Percentiles rank a stretch among this genome's conserved stretches.
Conservation (phyloP, 2,113 vertebrate species). For the Calypte anna region DNA sequence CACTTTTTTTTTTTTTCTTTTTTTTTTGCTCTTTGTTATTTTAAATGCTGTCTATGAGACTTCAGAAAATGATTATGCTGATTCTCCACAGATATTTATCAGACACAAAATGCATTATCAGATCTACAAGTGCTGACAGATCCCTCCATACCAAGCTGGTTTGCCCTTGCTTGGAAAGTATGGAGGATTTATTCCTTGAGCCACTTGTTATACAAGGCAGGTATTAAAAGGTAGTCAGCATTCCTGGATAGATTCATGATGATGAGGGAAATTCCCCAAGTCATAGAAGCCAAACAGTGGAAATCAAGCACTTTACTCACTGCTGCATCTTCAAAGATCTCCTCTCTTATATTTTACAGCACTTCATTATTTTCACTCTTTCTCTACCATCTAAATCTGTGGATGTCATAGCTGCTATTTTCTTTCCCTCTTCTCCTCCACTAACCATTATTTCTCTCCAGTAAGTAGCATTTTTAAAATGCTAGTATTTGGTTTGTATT, state of each 20-base stretch:
- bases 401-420: not conserved
- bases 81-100: not conserved
- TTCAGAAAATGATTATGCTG: not conserved
- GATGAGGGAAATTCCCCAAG: not conserved
- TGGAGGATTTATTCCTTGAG: not conserved
- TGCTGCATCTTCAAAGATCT: not conserved
- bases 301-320: not conserved
- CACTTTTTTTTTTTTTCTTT: not conserved
- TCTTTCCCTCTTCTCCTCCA: not conserved
- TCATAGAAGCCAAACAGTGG: not conserved
- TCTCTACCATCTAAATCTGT: not conserved
- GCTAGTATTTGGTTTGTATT: not conserved
- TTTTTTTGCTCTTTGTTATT: not conserved
- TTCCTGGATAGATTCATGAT: not conserved
- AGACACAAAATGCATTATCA: not conserved
- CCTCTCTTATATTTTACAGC: not conserved
- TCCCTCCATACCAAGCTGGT: not conserved
- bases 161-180: not conserved
- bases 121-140: not conserved
- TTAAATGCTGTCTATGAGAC: not conserved
- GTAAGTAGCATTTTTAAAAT: not conserved
- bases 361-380: not conserved
- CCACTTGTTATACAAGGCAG: not conserved
- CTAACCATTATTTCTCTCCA: not conserved
- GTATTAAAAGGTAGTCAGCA: not conserved